Percentiles rank a stretch among this genome's conserved stretches.
Conservation (phyloP, 1,140 invertebrate genomes). For the Heliconius nattereri region DNA sequence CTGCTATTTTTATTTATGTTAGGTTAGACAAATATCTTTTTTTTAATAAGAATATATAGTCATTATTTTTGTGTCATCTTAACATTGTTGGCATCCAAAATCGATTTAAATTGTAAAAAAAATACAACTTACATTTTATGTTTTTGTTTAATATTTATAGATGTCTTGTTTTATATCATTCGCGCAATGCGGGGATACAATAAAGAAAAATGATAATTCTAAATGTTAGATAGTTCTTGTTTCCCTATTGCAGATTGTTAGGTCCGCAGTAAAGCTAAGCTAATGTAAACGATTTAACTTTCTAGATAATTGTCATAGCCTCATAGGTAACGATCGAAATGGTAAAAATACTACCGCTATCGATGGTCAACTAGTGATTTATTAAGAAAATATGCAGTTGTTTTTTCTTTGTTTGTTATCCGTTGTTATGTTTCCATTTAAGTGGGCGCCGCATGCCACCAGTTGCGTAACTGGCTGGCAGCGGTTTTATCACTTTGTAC, state of each 20-base stretch:
- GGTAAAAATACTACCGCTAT: not conserved
- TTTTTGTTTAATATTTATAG: slow-evolving; percentile 20
- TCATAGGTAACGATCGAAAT: not conserved
- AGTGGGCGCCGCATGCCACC: slow-evolving; percentile 48
- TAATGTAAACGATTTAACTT: not conserved
- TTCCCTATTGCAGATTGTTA: not conserved
- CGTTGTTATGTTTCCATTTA: slow-evolving; percentile 51
- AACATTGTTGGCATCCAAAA: slow-evolving; percentile 47
- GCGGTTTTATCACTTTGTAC: slow-evolving; percentile 38
- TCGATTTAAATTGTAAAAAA: slow-evolving; percentile 36
- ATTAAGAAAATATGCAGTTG: slow-evolving; percentile 42
- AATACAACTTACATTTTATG: slow-evolving; percentile 34
- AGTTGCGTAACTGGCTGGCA: slow-evolving; percentile 41
- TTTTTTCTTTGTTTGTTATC: slow-evolving; percentile 50
- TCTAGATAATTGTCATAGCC: not conserved
- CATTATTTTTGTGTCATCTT: slow-evolving; percentile 37
- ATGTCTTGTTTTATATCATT: slow-evolving; percentile 7
- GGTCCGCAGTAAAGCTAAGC: not conserved
- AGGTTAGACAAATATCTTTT: not conserved
- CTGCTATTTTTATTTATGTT: slow-evolving; percentile 2
- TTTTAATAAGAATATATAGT: slow-evolving; percentile 23
- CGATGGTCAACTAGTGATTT: slow-evolving; percentile 30
- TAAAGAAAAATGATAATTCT: not conserved
- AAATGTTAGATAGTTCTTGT: not conserved
- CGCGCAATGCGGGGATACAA: not conserved